Evolutionary conservation across 2,888 invertebrate genomes (phyloP), one percentile per base, ranked within the genome.

Genomic region (Parapristionchus giblindavisi): DNA sequence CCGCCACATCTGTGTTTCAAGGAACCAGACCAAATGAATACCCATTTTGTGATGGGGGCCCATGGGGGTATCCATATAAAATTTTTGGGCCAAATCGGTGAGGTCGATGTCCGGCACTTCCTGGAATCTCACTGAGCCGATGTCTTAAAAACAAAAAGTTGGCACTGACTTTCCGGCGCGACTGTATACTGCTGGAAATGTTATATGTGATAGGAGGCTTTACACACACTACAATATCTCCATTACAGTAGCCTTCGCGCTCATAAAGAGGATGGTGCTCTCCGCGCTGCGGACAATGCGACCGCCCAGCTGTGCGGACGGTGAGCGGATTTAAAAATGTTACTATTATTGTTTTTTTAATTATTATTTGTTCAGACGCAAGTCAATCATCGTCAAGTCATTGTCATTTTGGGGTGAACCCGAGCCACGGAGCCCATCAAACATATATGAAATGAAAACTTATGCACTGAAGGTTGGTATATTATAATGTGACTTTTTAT

Each of bases 351-450:
- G 14, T 56, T 17, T 24, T 8, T 17, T 24, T 24, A 27, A 27
- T 8, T n/a, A n/a, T n/a, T n/a, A n/a, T 34, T 21, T 48, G 11
- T 36, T 2, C 38, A 71, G 92, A 92, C 85, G 92, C 92, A 83
- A 91, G 75, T 83, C 89, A 79, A 81, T 87, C 66, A 96, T 97
- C 89, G 90, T 98, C 78, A 91, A 98, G 79, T 93, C 95, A 34
- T 99, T 99, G 89, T 96, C 96, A 89, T 99, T 96, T 89, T 99
- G 99, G 99, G 90, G 90, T 8, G 96, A 96, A 21, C 92, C 92
- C 76, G 92, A 92, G 79, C 92, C 92, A 36, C 91, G 95, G 38
- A 89, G 91, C 0, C 91, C 92, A 2, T 91, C 91, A 77, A 94
- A 96, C 88, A 93, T 96, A 82, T 99, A 99, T 88, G 98, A 99